Evolutionary conservation across 2,113 vertebrate species (phyloP), one percentile per base, ranked within the genome.

Genomic region (Prietella phreatophila): DNA sequence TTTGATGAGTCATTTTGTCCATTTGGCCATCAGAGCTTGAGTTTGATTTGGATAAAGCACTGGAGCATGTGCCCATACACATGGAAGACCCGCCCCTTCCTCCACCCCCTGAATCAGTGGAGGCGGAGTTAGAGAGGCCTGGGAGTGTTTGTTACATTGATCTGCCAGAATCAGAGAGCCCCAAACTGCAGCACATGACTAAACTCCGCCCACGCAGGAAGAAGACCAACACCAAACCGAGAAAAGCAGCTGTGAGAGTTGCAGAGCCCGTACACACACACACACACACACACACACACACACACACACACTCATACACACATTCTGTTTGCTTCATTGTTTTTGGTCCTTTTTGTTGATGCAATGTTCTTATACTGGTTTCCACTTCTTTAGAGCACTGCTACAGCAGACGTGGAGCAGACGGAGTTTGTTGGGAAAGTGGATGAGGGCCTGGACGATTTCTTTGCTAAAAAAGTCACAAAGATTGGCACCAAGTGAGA

Each of bases 361-460:
- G 13, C 25, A 33, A 22, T 56, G 20, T 39, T 42, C 11, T 13
- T 50, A 30, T 6, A 55, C n/a, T 20, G n/a, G 67, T 63, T 63
- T 80, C n/a, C 55, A 15, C 33, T n/a, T 36, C 71, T 17, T 75
- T 82, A 89, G 85, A 89, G 93, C 86, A 89, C 89, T 42, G 76
- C 90, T 8, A 67, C 94, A 22, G 94, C 91, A 3, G 97, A 97
- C 20, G 91, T 93, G 0, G 97, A 97, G 84, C 96, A 96, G 90
- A 96, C 95, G 81, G 93, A 94, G 88, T 92, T 95, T 8, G 95
- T 96, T 93, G 96, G 94, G 71, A 97, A 96, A 93, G 95, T 99
- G 89, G 98, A 99, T 81, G 98, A 99, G 93, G 98, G 98, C 0
- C 93, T 99, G 58, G 98, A 99, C 42, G 98, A 99, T 89, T 99